Percentiles rank a stretch among this genome's conserved stretches.
These are phyloP conservation scores for Virgularia gustaviana DNA, from an alignment of 92 coral and sea anemone species.

Conservation along the genomic window DNA sequence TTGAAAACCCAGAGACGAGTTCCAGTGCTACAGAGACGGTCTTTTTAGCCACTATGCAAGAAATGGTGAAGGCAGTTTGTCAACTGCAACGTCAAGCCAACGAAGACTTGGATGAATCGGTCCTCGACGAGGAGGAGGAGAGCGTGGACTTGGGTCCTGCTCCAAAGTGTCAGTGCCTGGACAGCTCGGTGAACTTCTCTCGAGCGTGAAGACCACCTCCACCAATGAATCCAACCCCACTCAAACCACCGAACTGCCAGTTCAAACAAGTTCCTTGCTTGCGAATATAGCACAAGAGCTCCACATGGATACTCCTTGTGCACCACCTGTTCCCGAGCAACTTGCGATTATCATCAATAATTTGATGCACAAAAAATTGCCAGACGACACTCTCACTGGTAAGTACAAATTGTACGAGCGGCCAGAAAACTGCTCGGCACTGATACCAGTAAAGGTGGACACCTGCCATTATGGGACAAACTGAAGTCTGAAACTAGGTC, in stretches of 20 bases:
- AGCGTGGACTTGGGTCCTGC: not conserved
- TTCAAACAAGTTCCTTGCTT: not conserved
- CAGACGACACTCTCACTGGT: no score
- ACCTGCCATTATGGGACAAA: slow-evolving; percentile 11
- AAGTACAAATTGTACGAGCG: slow-evolving; percentile 3
- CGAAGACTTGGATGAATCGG: not conserved
- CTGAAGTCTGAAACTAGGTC: slow-evolving; percentile 10
- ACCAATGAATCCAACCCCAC: not conserved
- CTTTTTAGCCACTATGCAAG: no score
- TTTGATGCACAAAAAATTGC: no score
- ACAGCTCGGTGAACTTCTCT: not conserved
- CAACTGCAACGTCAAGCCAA: no score
- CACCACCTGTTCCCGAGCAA: not conserved
- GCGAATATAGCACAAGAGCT: slow-evolving; percentile 6
- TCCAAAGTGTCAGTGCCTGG: not conserved
- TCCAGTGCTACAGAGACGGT: no score
- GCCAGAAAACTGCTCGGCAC: slow-evolving; percentile 9
- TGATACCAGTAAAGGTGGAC: not conserved
- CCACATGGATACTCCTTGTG: slow-evolving; percentile 11
- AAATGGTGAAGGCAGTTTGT: no score
- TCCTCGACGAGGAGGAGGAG: not conserved
- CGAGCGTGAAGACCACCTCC: not conserved
- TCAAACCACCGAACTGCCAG: not conserved
- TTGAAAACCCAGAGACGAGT: no score
- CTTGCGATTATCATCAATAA: slow-evolving; percentile 19